A percentile compares a stretch with the other conserved stretches of the same genome.
Evolutionary conservation across 2,888 invertebrate species (phyloP).

Genomic region (Diadromus collaris): DNA sequence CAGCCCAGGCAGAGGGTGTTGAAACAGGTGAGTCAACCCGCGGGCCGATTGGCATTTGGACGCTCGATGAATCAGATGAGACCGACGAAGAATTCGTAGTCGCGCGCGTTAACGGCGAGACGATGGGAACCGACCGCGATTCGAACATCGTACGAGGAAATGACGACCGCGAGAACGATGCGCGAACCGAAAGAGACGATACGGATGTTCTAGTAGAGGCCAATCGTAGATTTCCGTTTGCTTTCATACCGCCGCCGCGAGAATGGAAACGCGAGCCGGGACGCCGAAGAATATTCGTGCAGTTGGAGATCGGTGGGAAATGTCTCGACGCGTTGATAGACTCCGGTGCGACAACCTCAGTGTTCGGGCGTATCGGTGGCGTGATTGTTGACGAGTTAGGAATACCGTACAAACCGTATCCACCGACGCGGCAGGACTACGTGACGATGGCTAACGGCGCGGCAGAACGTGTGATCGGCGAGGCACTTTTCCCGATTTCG

Average conservation of each 20-base stretch:
- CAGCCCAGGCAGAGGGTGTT: not conserved
- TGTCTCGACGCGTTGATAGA: not conserved
- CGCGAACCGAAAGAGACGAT: not conserved
- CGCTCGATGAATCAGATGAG: not conserved
- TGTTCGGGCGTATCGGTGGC: not conserved
- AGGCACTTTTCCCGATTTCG: not conserved
- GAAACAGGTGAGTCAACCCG: not conserved
- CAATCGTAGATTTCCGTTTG: not conserved
- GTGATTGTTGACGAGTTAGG: not conserved
- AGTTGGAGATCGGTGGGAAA: not conserved
- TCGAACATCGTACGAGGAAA: not conserved
- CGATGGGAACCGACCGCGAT: not conserved
- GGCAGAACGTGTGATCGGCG: not conserved
- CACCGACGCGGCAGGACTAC: not conserved
- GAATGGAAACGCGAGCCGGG: constrained; percentile 3
- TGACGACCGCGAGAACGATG: not conserved
- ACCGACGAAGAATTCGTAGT: not conserved
- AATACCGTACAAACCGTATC: not conserved
- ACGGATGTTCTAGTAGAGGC: not conserved
- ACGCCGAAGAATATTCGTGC: not conserved
- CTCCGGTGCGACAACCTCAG: constrained; percentile 7
- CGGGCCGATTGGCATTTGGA: constrained; percentile 8
- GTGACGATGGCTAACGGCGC: constrained; percentile 13
- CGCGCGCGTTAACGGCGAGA: not conserved
- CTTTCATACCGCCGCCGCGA: not conserved